These are phyloP conservation scores for Leptogaster cylindrica DNA, from an alignment of 2,888 invertebrate species.

Conservation along the genomic window DNA sequence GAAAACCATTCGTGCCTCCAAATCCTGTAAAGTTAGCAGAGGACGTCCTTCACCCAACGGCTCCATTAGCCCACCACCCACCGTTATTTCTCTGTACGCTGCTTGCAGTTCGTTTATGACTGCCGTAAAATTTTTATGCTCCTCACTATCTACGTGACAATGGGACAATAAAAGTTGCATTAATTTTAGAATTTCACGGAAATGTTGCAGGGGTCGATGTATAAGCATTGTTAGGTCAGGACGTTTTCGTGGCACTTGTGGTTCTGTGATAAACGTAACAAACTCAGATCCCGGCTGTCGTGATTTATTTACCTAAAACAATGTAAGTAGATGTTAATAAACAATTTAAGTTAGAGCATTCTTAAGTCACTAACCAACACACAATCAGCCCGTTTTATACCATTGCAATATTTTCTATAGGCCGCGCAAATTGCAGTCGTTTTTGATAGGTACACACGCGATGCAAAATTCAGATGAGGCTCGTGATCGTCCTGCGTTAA, in stretches of 20 bases:
- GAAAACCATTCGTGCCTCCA: slow-evolving; percentile 87
- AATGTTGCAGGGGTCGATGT: slow-evolving; percentile 85
- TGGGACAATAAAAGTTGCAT: slow-evolving; percentile 65
- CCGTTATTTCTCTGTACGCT: slow-evolving; percentile 81
- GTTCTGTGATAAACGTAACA: slow-evolving; percentile 79
- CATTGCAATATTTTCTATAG: slow-evolving; percentile 83
- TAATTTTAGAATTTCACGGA: slow-evolving; percentile 69
- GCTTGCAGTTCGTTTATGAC: slow-evolving; percentile 65
- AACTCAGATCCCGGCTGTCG: slow-evolving; percentile 79
- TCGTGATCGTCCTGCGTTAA: slow-evolving; percentile 77
- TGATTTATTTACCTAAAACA: slow-evolving; percentile 69
- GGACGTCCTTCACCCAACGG: slow-evolving; percentile 84
- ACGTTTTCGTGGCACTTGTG: slow-evolving; percentile 78
- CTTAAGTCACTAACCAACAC: slow-evolving; percentile 68
- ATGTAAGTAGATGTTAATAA: neutral
- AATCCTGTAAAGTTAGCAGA: slow-evolving; percentile 79
- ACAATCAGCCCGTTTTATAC: slow-evolving; percentile 84
- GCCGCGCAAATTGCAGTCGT: slow-evolving; percentile 76
- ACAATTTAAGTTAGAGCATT: neutral
- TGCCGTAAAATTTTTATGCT: slow-evolving; percentile 60
- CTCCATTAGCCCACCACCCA: slow-evolving; percentile 85
- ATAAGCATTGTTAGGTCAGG: slow-evolving; percentile 86
- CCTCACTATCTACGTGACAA: slow-evolving; percentile 61
- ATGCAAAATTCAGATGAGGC: slow-evolving; percentile 69
- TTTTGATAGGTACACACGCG: slow-evolving; percentile 75